These are phyloP conservation scores for Oreochromis niloticus DNA, from an alignment of 2,113 vertebrate genomes.

Conservation along the genomic window DNA sequence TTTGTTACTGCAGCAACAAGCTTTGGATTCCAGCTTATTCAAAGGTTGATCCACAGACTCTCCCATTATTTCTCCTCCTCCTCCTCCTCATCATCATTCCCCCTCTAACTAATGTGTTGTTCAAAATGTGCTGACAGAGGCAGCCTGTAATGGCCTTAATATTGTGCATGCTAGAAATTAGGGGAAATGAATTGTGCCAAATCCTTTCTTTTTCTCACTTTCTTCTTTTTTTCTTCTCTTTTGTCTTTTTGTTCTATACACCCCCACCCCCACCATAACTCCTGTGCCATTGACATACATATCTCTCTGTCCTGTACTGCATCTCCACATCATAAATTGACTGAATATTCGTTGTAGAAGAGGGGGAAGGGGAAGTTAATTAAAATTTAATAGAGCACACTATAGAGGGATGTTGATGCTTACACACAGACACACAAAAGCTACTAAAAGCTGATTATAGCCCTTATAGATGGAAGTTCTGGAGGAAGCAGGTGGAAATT, in stretches of 20 bases:
- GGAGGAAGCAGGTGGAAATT: constrained; percentile 24
- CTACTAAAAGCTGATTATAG: constrained; percentile 34
- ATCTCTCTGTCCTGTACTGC: constrained; percentile 36
- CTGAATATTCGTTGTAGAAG: constrained; percentile 55
- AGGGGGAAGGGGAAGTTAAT: constrained; percentile 47
- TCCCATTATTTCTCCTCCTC: not conserved
- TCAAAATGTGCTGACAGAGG: constrained; percentile 74
- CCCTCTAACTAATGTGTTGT: constrained; percentile 64
- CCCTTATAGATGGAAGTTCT: not conserved
- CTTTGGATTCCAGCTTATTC: constrained; percentile 33
- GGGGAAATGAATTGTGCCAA: constrained; percentile 77
- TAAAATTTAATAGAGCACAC: constrained; percentile 66
- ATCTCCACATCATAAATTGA: constrained; percentile 61
- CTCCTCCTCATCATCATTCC: constrained; percentile 9
- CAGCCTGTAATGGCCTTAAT: constrained; percentile 66
- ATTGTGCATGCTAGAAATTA: constrained; percentile 59
- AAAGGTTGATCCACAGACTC: constrained; percentile 31
- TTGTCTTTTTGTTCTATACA: not conserved
- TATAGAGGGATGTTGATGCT: not conserved
- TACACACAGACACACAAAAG: not conserved
- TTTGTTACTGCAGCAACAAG: constrained; percentile 57
- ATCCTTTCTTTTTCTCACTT: constrained; percentile 49
- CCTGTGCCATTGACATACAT: not conserved
- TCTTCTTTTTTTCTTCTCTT: not conserved
- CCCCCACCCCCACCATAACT: not conserved